Evolutionary conservation across 2,113 vertebrate genomes (phyloP).

Genomic region (Phrynosoma blainvillii): DNA sequence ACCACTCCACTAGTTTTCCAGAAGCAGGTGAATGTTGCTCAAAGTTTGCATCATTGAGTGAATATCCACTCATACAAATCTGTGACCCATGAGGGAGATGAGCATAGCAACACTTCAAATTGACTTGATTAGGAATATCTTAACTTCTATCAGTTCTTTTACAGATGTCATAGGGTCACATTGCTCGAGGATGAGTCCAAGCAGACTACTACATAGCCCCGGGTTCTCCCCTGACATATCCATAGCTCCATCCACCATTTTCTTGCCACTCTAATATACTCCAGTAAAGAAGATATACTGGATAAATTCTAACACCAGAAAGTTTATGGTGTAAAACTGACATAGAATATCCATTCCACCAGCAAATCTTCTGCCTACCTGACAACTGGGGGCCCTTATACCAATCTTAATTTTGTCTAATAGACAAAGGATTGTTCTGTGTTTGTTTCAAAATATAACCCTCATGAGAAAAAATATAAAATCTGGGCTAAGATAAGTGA

Average conservation of each 20-base stretch:
- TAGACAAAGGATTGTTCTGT: background rate
- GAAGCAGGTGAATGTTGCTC: background rate
- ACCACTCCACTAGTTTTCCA: background rate
- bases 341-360: background rate
- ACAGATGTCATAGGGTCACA: no score
- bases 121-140: background rate
- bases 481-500: conserved; percentile 21
- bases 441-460: conserved; percentile 29
- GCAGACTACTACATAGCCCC: no score
- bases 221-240: background rate
- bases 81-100: background rate
- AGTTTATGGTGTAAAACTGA: no score
- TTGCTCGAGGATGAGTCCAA: background rate
- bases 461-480: no score
- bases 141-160: background rate
- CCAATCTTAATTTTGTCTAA: background rate
- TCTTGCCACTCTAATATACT: background rate
- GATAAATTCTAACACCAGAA: no score
- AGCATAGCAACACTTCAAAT: background rate
- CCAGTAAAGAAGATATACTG: background rate
- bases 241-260: background rate
- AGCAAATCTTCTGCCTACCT: background rate
- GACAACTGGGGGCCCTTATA: background rate
- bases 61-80: no score
- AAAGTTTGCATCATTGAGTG: no score